phyloP scores from a whole-genome alignment of 2,797 vertebrate genomes.

The Pantherophis vulpinus region DNA sequence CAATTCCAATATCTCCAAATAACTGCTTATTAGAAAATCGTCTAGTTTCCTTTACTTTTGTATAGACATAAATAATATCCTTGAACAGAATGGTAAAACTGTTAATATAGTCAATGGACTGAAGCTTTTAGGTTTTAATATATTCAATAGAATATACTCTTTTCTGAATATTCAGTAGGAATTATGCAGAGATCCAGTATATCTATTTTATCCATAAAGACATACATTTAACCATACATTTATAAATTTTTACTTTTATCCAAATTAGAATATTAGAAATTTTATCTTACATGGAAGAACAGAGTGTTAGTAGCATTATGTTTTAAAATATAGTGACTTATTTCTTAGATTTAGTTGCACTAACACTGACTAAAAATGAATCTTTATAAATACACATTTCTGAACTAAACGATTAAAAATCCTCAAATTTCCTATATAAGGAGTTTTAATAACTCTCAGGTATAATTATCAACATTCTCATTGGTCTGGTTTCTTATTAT shows the following conservation, averaged over 20 bases:
- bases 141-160: not conserved
- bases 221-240: not conserved
- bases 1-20: constrained; percentile 5
- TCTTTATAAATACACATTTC: not conserved
- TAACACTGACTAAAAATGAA: not conserved
- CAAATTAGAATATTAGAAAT: fast-evolving
- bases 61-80: not conserved
- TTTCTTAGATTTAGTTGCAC: not conserved
- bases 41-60: not conserved
- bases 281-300: not conserved
- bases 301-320: not conserved
- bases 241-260: not conserved
- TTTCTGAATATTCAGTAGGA: not conserved
- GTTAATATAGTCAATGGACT: not conserved
- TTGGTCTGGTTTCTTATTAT: not conserved
- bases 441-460: not conserved
- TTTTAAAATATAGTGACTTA: not conserved
- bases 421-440: not conserved
- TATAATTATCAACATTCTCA: not conserved
- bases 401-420: not conserved
- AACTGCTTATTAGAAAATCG: constrained; percentile 1
- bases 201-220: not conserved
- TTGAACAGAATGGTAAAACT: not conserved
- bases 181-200: not conserved
- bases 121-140: not conserved